Evolutionary conservation across 2,888 invertebrate species (phyloP), one percentile per base, ranked within the genome.

Genomic region (Sthenelais limicola): DNA sequence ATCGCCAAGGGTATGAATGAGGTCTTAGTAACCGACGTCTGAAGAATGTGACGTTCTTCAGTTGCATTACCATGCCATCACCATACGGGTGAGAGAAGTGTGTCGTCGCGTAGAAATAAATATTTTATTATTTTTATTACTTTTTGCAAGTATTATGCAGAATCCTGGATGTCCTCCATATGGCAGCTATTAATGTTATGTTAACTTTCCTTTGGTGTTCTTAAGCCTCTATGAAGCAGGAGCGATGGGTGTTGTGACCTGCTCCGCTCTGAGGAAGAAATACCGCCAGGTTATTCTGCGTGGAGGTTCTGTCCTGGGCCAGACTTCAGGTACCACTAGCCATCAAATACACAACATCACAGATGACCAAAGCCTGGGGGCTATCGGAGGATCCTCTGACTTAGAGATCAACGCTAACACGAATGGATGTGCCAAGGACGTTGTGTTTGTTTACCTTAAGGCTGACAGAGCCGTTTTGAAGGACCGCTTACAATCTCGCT

Each of bases 201-300:
- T 18, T 28, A 24, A 5, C 21, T 28, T 28, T 18, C 1, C 12
- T 48, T n/a, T n/a, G n/a, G n/a, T n/a, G n/a, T n/a, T n/a, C n/a
- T n/a, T 26, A 43, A 21, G 49, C 32, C 72, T 72, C 38, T 76
- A 80, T 75, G 51, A 62, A 24, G 62, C 62, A 3, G 62, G 26
- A 12, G 62, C 62, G n/a, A 21, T 38, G 28, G 48, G 33, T 35
- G 82, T 21, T 43, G 72, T 58, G 26, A 74, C 86, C 1, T 87
- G 87, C 73, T 88, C 87, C 18, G 85, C 87, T 1, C 78, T 87
- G 49, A 87, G 86, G 78, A 77, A 77, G 56, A 48, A 51, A 12
- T 88, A 87, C 76, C 80, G 87, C 71, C 71, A 81, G 12, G 76
- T 82, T 35, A 71, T 84, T 15, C 51, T 79, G n/a, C 32, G 49